Percentiles rank a stretch among this genome's conserved stretches.
Evolutionary conservation across 2,113 vertebrate genomes (phyloP).

Genomic region (Stegostoma tigrinum): DNA sequence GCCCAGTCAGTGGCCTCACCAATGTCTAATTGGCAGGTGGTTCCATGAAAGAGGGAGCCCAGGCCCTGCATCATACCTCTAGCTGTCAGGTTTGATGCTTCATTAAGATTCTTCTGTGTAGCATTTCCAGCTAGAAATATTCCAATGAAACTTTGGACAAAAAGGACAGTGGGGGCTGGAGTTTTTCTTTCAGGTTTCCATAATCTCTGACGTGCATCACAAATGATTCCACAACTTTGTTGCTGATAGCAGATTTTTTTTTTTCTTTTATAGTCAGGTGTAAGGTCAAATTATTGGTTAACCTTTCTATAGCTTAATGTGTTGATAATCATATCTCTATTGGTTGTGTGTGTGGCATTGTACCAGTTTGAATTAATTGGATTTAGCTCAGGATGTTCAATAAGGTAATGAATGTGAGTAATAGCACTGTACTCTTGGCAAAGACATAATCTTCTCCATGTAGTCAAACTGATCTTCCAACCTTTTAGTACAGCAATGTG

Average conservation of each 20-base stretch:
- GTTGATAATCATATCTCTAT: background rate
- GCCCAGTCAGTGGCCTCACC: no score
- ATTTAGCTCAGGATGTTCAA: background rate
- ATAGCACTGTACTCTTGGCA: background rate
- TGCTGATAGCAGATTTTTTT: background rate
- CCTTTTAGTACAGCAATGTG: background rate
- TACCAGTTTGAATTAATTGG: background rate
- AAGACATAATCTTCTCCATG: background rate
- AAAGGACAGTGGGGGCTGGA: background rate
- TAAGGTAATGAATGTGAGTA: background rate
- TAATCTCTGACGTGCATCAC: background rate
- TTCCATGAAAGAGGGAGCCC: no score
- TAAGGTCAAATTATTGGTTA: background rate
- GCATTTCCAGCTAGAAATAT: background rate
- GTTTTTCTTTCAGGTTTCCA: background rate
- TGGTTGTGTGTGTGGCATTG: no score
- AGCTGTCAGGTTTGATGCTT: no score
- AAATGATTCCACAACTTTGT: background rate
- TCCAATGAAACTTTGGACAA: background rate
- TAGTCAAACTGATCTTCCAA: background rate
- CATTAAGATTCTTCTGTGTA: no score
- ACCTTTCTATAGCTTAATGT: background rate
- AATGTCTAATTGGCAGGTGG: no score
- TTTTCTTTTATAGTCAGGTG: background rate
- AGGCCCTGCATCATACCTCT: no score